These are phyloP conservation scores for Darevskia mixta DNA, from an alignment of 2,797 vertebrate genomes.

Conservation along the genomic window DNA sequence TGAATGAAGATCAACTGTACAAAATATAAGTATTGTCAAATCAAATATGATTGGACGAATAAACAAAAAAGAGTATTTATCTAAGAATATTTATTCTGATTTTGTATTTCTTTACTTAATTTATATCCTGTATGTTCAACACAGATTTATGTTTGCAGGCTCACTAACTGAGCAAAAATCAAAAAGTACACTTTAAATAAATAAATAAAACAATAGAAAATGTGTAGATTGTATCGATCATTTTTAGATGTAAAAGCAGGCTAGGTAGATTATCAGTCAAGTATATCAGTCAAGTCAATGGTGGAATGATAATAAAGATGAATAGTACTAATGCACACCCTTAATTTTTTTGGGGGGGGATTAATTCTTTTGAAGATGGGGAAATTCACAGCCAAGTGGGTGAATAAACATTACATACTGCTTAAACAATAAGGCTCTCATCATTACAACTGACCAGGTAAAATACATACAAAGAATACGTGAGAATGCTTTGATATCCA, in stretches of 20 bases:
- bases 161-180: too few species aligned
- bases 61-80: too few species aligned
- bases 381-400: neutral
- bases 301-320: neutral
- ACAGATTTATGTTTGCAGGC: too few species aligned
- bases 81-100: too few species aligned
- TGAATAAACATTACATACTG: constrained; percentile 51
- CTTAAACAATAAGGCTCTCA: constrained; percentile 59
- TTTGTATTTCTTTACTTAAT: too few species aligned
- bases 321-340: neutral
- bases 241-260: neutral
- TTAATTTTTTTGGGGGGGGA: neutral
- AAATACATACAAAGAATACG: neutral
- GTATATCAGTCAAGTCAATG: neutral
- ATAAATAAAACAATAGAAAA: neutral
- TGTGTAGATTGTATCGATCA: neutral
- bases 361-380: neutral
- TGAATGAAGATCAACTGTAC: constrained; percentile 31
- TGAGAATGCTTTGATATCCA: neutral
- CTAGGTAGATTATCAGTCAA: neutral
- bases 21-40: too few species aligned
- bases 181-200: too few species aligned
- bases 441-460: too few species aligned
- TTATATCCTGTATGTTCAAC: too few species aligned
- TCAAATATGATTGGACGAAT: too few species aligned